Evolutionary conservation across 1,140 invertebrate genomes (phyloP).

Genomic region (Alviniconcha marisindica): DNA sequence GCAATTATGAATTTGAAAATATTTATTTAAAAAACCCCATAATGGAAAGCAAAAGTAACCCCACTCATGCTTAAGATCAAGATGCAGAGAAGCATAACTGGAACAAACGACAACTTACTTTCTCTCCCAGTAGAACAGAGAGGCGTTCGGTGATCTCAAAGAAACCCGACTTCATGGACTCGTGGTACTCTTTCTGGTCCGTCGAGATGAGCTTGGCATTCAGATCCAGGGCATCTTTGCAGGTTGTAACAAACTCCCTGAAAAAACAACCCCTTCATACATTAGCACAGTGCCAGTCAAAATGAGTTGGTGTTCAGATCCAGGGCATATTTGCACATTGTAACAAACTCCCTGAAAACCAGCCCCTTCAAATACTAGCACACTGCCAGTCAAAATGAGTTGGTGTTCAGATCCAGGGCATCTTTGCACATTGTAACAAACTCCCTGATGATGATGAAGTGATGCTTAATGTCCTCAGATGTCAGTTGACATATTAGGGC

Average conservation of each 20-base stretch:
- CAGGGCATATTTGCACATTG: constrained; percentile 89
- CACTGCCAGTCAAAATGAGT: too few species aligned
- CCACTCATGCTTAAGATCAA: neutral
- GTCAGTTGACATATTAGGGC: too few species aligned
- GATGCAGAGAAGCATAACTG: neutral
- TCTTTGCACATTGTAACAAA: too few species aligned
- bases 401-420: too few species aligned
- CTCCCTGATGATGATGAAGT: too few species aligned
- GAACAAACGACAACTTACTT: constrained; percentile 56
- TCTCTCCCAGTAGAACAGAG: constrained; percentile 71
- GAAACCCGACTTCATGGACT: constrained; percentile 89
- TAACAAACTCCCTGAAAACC: constrained; percentile 92
- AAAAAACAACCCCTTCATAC: too few species aligned
- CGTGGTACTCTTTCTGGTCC: constrained; percentile 93
- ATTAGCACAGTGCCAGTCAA: too few species aligned
- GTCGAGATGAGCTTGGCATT: constrained; percentile 89
- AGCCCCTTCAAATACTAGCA: too few species aligned
- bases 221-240: constrained; percentile 89
- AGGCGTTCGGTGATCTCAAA: constrained; percentile 88
- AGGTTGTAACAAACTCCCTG: constrained; percentile 92
- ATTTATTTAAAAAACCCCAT: neutral
- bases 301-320: constrained; percentile 91
- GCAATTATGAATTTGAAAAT: neutral
- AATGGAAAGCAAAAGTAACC: neutral
- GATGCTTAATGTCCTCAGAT: too few species aligned